Evolutionary conservation across 2,888 invertebrate genomes (phyloP), one percentile per base, ranked within the genome.

Genomic region (Stenchaetothrips biformis): DNA sequence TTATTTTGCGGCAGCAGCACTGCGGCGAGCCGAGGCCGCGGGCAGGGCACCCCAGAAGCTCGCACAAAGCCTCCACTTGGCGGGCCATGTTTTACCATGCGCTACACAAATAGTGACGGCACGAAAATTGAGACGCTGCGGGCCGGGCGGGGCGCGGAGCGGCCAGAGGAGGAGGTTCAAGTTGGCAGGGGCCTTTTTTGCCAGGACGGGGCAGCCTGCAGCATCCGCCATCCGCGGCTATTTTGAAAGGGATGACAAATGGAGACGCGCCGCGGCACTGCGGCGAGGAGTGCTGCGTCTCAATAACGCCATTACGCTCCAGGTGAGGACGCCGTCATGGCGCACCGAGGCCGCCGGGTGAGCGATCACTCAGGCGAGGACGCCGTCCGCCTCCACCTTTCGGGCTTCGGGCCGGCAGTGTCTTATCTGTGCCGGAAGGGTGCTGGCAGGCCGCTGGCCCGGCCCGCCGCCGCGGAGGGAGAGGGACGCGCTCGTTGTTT

Each of bases 301-400:
- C 25, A 74, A 37, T 37, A 4, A 4, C 37, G 37, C 2, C 37
- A 37, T 37, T 4, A 37, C 2, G 37, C 37, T 37, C 37, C 37
- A 37, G 37, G 37, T 37, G 37, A 82, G 49, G 80, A 48, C 62
- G 67, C 81, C 13, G 80, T 81, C 16, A 79, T 80, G 18, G 74
- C 77, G 53, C 82, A 82, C 59, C 18, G 25, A 1, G 37, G 1
- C 37, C 37, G 37, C 37, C 37, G 37, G 37, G 37, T 37, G 37
- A 37, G 37, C 37, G 37, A 37, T 37, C 37, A 37, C 37, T 37
- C 37, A 37, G 37, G 37, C 37, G 37, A 37, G 37, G 37, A 37
- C 37, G 37, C 37, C 37, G 37, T 37, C 37, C 37, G 37, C 37
- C 37, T 37, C 37, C 37, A 37, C 37, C 2, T 37, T 37, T 37